Evolutionary conservation across 2,888 invertebrate genomes (phyloP), one percentile per base, ranked within the genome.

Genomic region (Dorcus hopei): DNA sequence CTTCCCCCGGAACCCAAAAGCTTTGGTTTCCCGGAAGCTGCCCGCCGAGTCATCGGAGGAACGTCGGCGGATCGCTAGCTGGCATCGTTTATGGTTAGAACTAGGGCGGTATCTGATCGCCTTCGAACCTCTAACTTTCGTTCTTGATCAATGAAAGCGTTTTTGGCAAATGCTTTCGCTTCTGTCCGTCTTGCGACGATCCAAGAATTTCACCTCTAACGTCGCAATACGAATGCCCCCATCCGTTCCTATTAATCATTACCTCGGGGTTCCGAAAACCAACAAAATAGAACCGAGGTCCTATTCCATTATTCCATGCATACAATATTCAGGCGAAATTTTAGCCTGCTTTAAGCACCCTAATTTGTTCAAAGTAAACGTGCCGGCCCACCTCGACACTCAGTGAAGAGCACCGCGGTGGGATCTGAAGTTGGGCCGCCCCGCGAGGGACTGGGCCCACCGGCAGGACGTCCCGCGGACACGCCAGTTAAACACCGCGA

Each of bases 251-350:
- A 79, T 84, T 83, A 82, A 84, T 82, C 83, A 84, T 84, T 68
- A 66, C 67, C 66, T 61, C 72, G 77, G 78, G n/a, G n/a, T n/a
- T 80, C 80, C 76, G 77, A 80, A 83, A 82, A 82, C 83, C 83
- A 84, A 84, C 81, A 83, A 83, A 84, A 83, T 80, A 81, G 81
- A n/a, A 84, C 82, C 82, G 67, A 70, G 65, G 70, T 83, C 85
- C 80, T 85, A 80, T 84, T 84, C 81, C 79, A 83, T 85, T 83
- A 85, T 85, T 84, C 84, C 84, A 84, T 84, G 83, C n/a, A 80
- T 79, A 74, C 73, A 77, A 77, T 63, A 70, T 70, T 68, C 68
- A 67, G 78, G 78, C 77, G 77, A 72, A 75, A n/a, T n/a, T n/a
- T n/a, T n/a, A 71, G 81, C 83, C 81, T 81, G 83, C 82, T 82